Percentiles rank a stretch among this genome's conserved stretches.
Conservation (phyloP, 2,888 invertebrate species). For the Xanthorhoe designata region DNA sequence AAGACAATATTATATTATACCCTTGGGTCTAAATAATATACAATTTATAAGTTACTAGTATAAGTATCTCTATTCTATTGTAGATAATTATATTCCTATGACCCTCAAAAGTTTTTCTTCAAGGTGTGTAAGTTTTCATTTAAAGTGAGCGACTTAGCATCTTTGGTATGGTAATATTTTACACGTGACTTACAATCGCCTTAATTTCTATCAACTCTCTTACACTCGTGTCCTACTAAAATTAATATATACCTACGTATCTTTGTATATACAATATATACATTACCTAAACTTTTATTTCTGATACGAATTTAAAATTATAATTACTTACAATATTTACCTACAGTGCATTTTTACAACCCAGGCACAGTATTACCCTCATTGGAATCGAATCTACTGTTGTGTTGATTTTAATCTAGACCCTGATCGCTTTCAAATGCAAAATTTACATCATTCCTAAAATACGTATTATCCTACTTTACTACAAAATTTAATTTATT, state of each 20-base stretch:
- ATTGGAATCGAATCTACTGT: neutral
- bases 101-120: neutral
- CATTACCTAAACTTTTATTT: neutral
- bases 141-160: conserved; percentile 1
- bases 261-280: neutral
- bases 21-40: no score
- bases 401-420: conserved; percentile 27
- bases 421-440: conserved; percentile 35
- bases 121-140: neutral
- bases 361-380: no score
- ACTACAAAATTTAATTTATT: neutral
- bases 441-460: conserved; percentile 16
- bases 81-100: neutral
- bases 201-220: neutral
- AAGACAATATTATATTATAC: no score
- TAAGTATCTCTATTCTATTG: neutral
- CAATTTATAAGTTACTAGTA: neutral
- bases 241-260: neutral
- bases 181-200: neutral
- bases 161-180: conserved; percentile 12
- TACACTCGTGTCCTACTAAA: neutral
- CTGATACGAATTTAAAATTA: no score
- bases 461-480: neutral
- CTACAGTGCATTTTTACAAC: no score
- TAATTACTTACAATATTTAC: neutral